Percentiles rank a stretch among this genome's conserved stretches.
phyloP scores from a whole-genome alignment of 2,113 vertebrate genomes.

The Megaceryle maxima region DNA sequence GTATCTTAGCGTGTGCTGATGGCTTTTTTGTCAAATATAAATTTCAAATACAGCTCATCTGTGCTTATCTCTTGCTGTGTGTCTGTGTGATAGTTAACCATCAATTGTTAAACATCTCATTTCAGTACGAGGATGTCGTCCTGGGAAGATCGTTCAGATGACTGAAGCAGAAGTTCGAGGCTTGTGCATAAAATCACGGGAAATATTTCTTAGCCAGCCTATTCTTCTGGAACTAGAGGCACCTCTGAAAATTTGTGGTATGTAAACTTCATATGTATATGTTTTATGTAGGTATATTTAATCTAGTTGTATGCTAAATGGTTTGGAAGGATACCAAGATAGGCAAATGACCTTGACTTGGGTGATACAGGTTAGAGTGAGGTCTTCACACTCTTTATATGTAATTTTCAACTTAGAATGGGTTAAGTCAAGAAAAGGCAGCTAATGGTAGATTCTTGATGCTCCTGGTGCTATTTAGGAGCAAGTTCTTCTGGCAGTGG shows the following conservation, averaged over 20 bases:
- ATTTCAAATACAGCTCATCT: not conserved
- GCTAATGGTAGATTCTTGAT: not conserved
- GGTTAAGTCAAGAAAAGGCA: not conserved
- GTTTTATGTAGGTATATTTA: not conserved
- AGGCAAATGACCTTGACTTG: not conserved
- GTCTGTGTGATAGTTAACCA: not conserved
- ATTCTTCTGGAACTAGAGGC: slow-evolving; percentile 94
- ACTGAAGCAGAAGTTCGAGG: slow-evolving; percentile 93
- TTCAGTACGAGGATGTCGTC: slow-evolving; percentile 93
- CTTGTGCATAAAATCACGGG: slow-evolving; percentile 93
- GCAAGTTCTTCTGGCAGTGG: not conserved
- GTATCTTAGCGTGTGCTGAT: not conserved
- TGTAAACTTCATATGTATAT: not conserved
- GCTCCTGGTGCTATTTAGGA: rapidly evolving
- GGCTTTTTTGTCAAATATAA: not conserved
- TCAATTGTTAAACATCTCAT: not conserved
- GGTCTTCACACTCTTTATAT: not conserved
- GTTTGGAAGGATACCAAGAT: not conserved
- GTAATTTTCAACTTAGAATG: not conserved
- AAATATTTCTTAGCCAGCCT: slow-evolving; percentile 96
- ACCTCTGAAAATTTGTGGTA: slow-evolving; percentile 94
- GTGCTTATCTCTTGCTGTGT: not conserved
- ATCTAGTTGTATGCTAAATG: not conserved
- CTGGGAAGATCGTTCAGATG: slow-evolving; percentile 95
- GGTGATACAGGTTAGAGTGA: not conserved